Percentiles rank a stretch among this genome's conserved stretches.
These are phyloP conservation scores for Pseudomyrmex sp. DNA, from an alignment of 1,140 invertebrate genomes.

Conservation along the genomic window DNA sequence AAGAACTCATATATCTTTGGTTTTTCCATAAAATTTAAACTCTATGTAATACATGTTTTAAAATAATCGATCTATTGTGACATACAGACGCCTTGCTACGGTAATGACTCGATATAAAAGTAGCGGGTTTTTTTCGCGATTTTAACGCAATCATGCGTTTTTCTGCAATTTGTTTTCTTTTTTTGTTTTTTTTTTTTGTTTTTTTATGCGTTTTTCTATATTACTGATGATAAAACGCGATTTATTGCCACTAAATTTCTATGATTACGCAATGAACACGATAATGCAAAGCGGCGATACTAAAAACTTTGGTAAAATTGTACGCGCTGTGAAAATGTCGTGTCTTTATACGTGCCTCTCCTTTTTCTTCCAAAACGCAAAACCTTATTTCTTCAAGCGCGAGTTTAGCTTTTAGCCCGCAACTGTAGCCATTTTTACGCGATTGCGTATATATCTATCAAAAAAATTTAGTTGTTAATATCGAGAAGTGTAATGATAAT, in stretches of 20 bases:
- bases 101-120: conserved; percentile 20
- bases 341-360: neutral
- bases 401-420: conserved; percentile 19
- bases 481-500: conserved; percentile 38
- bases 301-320: conserved; percentile 36
- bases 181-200: no score
- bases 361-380: no score
- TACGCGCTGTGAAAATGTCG: conserved; percentile 13
- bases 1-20: neutral
- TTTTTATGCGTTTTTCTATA: conserved; percentile 45
- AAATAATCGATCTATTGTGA: conserved; percentile 26
- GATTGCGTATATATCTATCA: neutral
- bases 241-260: conserved; percentile 53
- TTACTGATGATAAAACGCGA: conserved; percentile 42
- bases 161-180: neutral
- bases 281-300: neutral
- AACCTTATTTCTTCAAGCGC: conserved; percentile 10
- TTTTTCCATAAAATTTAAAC: neutral
- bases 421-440: conserved; percentile 9
- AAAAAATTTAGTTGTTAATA: conserved; percentile 13
- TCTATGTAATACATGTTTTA: neutral
- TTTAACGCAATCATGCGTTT: neutral
- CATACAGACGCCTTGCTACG: neutral
- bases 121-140: conserved; percentile 34
- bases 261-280: conserved; percentile 41